Base-by-base conservation (phyloP, 2,113 vertebrate species). In the Oncorhynchus gorbuscha region DNA sequence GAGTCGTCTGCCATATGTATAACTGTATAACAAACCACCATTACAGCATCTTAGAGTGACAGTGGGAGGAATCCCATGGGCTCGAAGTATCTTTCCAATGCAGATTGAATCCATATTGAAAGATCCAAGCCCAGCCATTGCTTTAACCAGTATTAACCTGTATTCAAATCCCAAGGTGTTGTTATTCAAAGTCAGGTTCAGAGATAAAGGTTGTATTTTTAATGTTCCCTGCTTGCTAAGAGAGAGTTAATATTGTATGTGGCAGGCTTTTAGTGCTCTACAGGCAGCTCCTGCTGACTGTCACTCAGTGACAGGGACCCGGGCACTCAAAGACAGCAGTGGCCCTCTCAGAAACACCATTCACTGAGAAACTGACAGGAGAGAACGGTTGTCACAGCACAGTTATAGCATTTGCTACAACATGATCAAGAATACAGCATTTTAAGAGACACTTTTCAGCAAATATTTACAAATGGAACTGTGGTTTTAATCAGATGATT, bases 181-280 rank as follows among this genome's bases (percentile, higher is more conserved):
- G 58, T 59, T 71, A 55, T 26, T 71, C 24, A 69, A 39, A 71
- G 4, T 71, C 70, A 1, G n/a, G 45, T 71, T 18, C 22, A 69
- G 55, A 55, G 55, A 51, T 30, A 72, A 67, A 72, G 59, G 49
- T 76, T 87, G 74, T 77, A 82, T 86, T 82, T 85, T 87, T 81
- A 32, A 85, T 83, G 71, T 20, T 59, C 22, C 18, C 72, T 81
- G 79, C 83, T 82, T 75, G 74, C 84, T 82, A 76, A 82, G 78
- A 75, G 39, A 45, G 73, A 35, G 49, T 88, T 83, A 87, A 86
- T 89, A 85, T 87, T 89, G 82, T 26, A 86, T 75, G 74, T 78
- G 76, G 75, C 55, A 24, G 68, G 28, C 59, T 79, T 69, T 78
- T 85, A 85, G 86, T 84, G 82, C 83, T 83, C 74, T 18, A 55